Conservation (phyloP, 2,113 vertebrate genomes). For the Dascyllus trimaculatus region DNA sequence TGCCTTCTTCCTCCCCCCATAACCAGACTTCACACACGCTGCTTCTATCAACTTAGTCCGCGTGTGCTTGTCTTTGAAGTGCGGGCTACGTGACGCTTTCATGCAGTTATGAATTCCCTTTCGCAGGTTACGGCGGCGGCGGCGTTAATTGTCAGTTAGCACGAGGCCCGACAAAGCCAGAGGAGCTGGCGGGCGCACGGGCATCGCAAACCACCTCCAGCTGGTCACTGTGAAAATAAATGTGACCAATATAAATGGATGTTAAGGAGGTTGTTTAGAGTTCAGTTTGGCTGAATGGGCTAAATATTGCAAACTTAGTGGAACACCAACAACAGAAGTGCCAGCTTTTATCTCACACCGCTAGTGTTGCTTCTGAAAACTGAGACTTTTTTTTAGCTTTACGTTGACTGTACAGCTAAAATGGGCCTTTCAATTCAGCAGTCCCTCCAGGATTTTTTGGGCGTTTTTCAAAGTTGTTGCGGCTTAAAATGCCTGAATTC, state of each 20-base stretch:
- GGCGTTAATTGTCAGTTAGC: slow-evolving; percentile 49
- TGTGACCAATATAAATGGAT: not conserved
- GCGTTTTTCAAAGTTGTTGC: no score
- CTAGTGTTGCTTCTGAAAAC: no score
- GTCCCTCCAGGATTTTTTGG: no score
- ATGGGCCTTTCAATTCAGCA: no score
- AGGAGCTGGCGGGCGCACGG: slow-evolving; percentile 11
- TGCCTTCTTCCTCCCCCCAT: slow-evolving; percentile 33
- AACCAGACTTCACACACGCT: slow-evolving; percentile 62
- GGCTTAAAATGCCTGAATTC: no score
- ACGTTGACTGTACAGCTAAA: no score
- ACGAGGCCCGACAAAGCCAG: slow-evolving; percentile 8
- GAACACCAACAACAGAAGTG: no score
- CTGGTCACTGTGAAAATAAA: not conserved
- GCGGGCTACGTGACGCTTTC: slow-evolving; percentile 35
- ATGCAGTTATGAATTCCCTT: slow-evolving; percentile 34
- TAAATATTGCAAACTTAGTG: not conserved
- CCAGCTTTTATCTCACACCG: no score
- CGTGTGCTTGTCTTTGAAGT: slow-evolving; percentile 58
- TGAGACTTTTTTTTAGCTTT: no score
- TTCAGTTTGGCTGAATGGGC: not conserved
- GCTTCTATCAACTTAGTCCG: slow-evolving; percentile 61
- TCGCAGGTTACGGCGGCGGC: slow-evolving; percentile 21
- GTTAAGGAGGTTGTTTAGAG: not conserved
- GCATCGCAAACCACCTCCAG: not conserved